Evolutionary conservation across 2,888 invertebrate species (phyloP), one percentile per base, ranked within the genome.

Genomic region (Pollenia labialis): DNA sequence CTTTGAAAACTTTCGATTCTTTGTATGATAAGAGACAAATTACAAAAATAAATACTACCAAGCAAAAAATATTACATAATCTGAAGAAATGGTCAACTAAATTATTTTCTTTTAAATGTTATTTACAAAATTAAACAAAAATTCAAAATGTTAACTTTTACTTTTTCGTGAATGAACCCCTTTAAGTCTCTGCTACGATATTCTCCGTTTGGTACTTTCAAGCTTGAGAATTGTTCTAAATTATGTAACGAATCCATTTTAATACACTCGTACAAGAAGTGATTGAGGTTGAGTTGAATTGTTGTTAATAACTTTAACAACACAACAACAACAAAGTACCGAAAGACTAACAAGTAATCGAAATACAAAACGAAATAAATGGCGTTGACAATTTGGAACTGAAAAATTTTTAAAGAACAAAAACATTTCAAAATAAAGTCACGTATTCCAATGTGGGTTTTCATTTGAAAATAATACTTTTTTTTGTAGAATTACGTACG

Each of bases 361-460:
- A 32, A 32, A 32, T 32, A 32, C 32, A 12, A 46, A 60, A 42
- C 11, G 12, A 23, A 56, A 44, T 40, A 74, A 81, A 18, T 72
- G 66, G 79, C 79, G 84, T 79, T 84, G 84, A 84, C 84, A 84
- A 84, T 84, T 79, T 79, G 72, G 77, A 48, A 66, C 56, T 50
- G 16, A 14, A 40, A 18, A 62, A 44, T 18, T 50, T 42, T 44
- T 23, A 66, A 71, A 79, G 50, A 58, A 66, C 48, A 58, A 58
- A 83, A 77, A 74, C 72, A 79, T 72, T 84, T 84, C 60, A 68
- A 84, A 66, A 71, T 74, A 80, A 74, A 80, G 84, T 79, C 84
- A 85, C 84, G 84, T 85, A 79, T 74, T 85, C 68, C 40, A 68
- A 80, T 85, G 84, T 85, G 84, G 84, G 84, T 85, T 85, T 85